A percentile compares a stretch with the other conserved stretches of the same genome.
These are phyloP conservation scores for Drosophila mayaguana DNA, from an alignment of 2,888 invertebrate genomes.

Conservation along the genomic window DNA sequence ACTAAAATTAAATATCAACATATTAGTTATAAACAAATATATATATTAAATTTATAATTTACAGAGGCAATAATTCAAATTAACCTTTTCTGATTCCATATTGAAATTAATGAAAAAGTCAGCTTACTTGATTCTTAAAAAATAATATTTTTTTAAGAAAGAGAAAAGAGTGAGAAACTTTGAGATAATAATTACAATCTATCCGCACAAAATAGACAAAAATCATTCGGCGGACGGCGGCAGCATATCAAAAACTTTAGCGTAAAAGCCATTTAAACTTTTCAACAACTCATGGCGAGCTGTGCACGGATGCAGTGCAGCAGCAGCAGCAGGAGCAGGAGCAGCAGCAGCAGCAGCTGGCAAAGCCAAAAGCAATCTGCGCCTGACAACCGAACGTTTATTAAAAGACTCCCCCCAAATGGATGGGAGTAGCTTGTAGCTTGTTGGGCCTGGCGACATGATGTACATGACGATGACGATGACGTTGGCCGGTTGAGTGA, in stretches of 20 bases:
- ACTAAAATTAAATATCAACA: no score
- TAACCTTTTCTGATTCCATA: background rate
- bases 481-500: slow-evolving; percentile 48
- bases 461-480: slow-evolving; percentile 59
- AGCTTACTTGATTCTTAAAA: background rate
- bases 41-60: background rate
- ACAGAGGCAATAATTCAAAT: background rate
- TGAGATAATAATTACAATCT: slow-evolving; percentile 53
- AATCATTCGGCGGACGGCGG: slow-evolving; percentile 47
- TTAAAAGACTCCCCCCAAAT: slow-evolving; percentile 54
- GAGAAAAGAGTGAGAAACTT: slow-evolving; percentile 22
- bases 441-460: slow-evolving; percentile 55
- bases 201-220: slow-evolving; percentile 37
- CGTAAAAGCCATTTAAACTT: slow-evolving; percentile 78
- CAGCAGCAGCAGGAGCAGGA: slow-evolving; percentile 42
- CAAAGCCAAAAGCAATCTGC: slow-evolving; percentile 67
- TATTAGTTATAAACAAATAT: no score
- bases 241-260: slow-evolving; percentile 73
- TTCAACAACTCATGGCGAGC: slow-evolving; percentile 73
- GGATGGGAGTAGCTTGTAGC: slow-evolving; percentile 46
- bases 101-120: background rate
- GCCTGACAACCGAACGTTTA: slow-evolving; percentile 74
- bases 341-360: slow-evolving; percentile 35
- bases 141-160: slow-evolving; percentile 7
- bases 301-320: slow-evolving; percentile 51